Percentiles rank a stretch among this genome's conserved stretches.
phyloP scores from a whole-genome alignment of 2,113 vertebrate species.

The Dicentrarchus labrax region DNA sequence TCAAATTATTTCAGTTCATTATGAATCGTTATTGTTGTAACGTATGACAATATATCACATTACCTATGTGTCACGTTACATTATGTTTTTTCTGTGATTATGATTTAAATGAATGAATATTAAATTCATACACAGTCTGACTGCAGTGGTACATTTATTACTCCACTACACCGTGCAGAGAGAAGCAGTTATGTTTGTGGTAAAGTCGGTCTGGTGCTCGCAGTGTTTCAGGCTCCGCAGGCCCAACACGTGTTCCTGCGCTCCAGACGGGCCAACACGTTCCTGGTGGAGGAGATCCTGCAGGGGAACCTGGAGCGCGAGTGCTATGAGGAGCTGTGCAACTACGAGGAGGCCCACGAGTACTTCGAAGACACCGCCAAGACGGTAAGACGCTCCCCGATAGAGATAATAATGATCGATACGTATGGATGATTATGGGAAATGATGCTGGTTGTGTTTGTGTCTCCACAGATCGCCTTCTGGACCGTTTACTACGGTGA shows the following conservation, averaged over 20 bases:
- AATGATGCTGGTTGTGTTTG: background rate
- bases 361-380: conserved; percentile 85
- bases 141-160: too few species aligned
- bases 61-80: too few species aligned
- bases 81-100: too few species aligned
- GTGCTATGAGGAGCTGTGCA: conserved; percentile 90
- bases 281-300: conserved; percentile 89
- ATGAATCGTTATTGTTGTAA: too few species aligned
- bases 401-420: background rate
- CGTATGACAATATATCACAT: too few species aligned
- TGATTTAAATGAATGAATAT: too few species aligned
- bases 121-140: too few species aligned
- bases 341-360: conserved; percentile 91
- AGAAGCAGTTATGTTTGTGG: too few species aligned
- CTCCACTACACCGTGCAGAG: too few species aligned
- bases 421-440: too few species aligned
- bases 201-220: background rate
- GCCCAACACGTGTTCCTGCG: conserved; percentile 83
- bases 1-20: too few species aligned
- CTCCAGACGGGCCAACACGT: conserved; percentile 82
- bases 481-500: conserved; percentile 78
- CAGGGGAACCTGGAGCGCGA: conserved; percentile 92
- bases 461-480: conserved; percentile 71
- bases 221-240: conserved; percentile 79
- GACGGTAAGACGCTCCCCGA: conserved; percentile 78